Evolutionary conservation across 2,797 vertebrate genomes (phyloP).

Genomic region (Lutjanus argentimaculatus): DNA sequence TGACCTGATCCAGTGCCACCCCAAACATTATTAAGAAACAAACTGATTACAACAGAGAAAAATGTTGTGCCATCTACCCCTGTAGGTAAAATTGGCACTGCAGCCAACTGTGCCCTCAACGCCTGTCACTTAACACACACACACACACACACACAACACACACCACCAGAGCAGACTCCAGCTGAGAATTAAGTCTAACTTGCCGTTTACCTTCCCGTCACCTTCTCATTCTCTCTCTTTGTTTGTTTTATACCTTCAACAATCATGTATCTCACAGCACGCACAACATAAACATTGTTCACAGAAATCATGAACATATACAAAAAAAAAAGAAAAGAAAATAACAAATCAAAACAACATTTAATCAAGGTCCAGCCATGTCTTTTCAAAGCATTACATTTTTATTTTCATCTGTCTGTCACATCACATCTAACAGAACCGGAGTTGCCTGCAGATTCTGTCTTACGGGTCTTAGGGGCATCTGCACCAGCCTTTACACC

Average conservation of each 20-base stretch:
- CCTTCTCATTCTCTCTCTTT: slow-evolving; percentile 29
- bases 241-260: slow-evolving; percentile 39
- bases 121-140: slow-evolving; percentile 38
- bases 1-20: slow-evolving; percentile 70
- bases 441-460: not conserved
- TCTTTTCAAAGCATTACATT: slow-evolving; percentile 33
- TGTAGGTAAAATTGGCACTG: slow-evolving; percentile 36
- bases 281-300: slow-evolving; percentile 14
- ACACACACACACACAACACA: slow-evolving; percentile 22
- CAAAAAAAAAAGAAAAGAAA: slow-evolving; percentile 27
- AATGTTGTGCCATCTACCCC: slow-evolving; percentile 27
- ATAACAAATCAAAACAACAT: slow-evolving; percentile 22
- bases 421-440: not conserved
- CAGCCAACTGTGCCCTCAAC: slow-evolving; percentile 42
- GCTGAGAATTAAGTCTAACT: slow-evolving; percentile 59
- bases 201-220: slow-evolving; percentile 53
- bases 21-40: slow-evolving; percentile 77
- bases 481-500: not conserved
- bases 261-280: slow-evolving; percentile 10
- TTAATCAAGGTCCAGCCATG: slow-evolving; percentile 28
- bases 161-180: slow-evolving; percentile 33
- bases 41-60: slow-evolving; percentile 74
- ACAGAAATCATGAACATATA: slow-evolving; percentile 24
- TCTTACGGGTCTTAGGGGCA: not conserved
- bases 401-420: slow-evolving; percentile 19